phyloP scores from a whole-genome alignment of 2,797 vertebrate species.

The Ciconia nigra region DNA sequence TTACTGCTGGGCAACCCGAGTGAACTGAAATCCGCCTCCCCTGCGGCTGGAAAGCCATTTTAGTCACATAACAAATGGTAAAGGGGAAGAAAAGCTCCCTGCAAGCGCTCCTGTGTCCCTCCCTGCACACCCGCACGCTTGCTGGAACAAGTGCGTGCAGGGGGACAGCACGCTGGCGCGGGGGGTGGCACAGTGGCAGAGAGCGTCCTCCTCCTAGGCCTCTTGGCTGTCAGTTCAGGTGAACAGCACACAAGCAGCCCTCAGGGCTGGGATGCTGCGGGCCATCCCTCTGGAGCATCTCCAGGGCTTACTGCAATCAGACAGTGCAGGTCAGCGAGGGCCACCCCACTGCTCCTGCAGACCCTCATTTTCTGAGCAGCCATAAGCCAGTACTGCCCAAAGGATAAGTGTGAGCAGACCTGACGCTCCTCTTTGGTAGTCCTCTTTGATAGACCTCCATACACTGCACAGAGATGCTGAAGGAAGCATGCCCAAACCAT shows the following conservation, averaged over 20 bases:
- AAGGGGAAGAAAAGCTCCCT: background rate
- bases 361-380: background rate
- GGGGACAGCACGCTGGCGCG: background rate
- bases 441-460: background rate
- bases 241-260: accelerated
- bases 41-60: background rate
- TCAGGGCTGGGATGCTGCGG: background rate
- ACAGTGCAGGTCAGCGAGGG: background rate
- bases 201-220: background rate
- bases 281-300: background rate
- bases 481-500: accelerated
- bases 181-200: background rate
- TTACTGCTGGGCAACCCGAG: background rate
- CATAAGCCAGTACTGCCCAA: background rate
- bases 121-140: background rate
- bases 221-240: background rate
- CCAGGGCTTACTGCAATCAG: background rate
- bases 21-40: background rate
- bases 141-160: background rate
- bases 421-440: background rate
- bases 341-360: background rate
- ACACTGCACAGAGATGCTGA: background rate
- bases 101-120: accelerated
- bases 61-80: background rate
- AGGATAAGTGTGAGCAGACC: background rate